phyloP scores from a whole-genome alignment of 1,140 invertebrate genomes.

The Mercenaria mercenaria region DNA sequence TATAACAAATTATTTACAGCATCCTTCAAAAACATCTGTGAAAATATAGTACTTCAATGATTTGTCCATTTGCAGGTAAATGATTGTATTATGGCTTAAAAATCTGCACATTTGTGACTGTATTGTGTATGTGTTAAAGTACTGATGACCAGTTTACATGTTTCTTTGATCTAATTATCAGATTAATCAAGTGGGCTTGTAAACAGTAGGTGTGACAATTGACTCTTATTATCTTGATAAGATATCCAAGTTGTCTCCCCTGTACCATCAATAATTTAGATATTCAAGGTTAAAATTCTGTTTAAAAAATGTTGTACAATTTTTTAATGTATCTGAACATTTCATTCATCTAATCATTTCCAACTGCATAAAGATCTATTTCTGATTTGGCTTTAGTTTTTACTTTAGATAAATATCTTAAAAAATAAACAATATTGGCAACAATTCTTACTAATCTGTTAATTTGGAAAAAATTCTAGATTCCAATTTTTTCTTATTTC shows the following conservation, averaged over 20 bases:
- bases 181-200: slow-evolving; percentile 40
- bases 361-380: too few relatives aligned
- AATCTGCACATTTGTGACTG: background rate
- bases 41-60: background rate
- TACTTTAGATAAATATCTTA: too few relatives aligned
- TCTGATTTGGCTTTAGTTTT: too few relatives aligned
- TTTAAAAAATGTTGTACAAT: too few relatives aligned
- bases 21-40: background rate
- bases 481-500: too few relatives aligned
- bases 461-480: too few relatives aligned
- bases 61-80: background rate
- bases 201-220: slow-evolving; percentile 13
- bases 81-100: background rate
- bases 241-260: slow-evolving; percentile 15
- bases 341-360: too few relatives aligned
- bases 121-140: slow-evolving; percentile 1
- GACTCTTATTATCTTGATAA: background rate
- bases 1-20: background rate
- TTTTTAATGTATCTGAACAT: too few relatives aligned
- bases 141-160: slow-evolving; percentile 2
- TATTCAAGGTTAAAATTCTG: too few relatives aligned
- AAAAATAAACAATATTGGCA: too few relatives aligned
- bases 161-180: slow-evolving; percentile 45
- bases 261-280: background rate
- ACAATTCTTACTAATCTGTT: too few relatives aligned